Conservation (phyloP, 2,888 invertebrate species). For the Leucania comma region DNA sequence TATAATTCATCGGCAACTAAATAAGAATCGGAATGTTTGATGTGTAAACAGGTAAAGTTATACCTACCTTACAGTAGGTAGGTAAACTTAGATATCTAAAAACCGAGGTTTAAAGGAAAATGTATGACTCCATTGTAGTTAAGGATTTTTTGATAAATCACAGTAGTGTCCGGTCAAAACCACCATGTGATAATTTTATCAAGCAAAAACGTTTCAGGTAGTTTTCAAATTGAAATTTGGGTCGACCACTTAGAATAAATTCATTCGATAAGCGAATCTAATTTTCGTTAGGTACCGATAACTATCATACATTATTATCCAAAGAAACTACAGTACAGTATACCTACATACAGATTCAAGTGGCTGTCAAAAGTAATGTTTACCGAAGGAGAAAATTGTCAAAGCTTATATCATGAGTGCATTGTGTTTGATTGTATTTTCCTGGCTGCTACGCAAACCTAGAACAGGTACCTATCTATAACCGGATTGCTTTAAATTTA, state of each 20-base stretch:
- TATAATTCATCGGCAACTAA: too few relatives aligned
- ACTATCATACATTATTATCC: neutral
- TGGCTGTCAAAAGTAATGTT: constrained; percentile 4
- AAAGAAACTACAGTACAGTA: neutral
- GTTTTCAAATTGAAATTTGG: neutral
- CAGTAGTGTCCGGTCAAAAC: neutral
- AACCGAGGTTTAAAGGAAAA: neutral
- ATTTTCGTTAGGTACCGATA: constrained; percentile 12
- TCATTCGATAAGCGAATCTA: neutral
- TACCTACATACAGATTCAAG: constrained; percentile 13
- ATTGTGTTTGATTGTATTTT: constrained; percentile 25
- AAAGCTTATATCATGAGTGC: constrained; percentile 14
- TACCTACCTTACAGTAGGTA: too few relatives aligned
- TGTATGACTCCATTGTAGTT: neutral
- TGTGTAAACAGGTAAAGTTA: too few relatives aligned
- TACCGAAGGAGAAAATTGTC: constrained; percentile 6
- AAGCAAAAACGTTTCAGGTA: neutral
- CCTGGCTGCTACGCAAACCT: constrained; percentile 14
- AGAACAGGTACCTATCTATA: neutral
- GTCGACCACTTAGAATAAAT: constrained; percentile 7
- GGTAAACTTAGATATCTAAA: neutral
- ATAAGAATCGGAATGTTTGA: too few relatives aligned
- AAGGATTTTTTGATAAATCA: neutral
- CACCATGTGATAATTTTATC: neutral
- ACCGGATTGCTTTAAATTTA: constrained; percentile 1